Conservation (phyloP, 2,888 invertebrate species). For the Hyalella azteca region DNA sequence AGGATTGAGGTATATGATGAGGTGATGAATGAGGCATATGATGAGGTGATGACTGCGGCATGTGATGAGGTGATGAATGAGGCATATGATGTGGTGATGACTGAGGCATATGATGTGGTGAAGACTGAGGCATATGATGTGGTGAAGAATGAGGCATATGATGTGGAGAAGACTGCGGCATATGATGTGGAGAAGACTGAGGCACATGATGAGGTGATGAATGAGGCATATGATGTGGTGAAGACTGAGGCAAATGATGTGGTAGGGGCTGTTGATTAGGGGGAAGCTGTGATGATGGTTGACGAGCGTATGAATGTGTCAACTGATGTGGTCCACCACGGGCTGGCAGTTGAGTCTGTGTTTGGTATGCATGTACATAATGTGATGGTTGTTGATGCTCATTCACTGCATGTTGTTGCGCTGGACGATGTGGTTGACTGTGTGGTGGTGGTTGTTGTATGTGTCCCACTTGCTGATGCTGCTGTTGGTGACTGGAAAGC, state of each 20-base stretch:
- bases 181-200: no score
- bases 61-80: not conserved
- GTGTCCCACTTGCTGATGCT: not conserved
- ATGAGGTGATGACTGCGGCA: not conserved
- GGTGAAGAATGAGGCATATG: no score
- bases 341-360: not conserved
- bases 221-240: not conserved
- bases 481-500: not conserved
- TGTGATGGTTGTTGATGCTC: not conserved
- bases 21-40: not conserved
- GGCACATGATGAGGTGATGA: no score
- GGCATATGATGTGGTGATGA: not conserved
- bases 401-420: not conserved
- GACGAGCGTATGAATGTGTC: not conserved
- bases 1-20: not conserved
- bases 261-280: not conserved
- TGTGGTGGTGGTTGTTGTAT: not conserved
- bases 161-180: no score
- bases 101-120: not conserved
- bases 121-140: not conserved
- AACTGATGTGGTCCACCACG: not conserved
- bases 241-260: not conserved
- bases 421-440: not conserved
- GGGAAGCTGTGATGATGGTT: not conserved
- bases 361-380: not conserved